Evolutionary conservation across 2,888 invertebrate species (phyloP).

Genomic region (Bedellia somnulentella): DNA sequence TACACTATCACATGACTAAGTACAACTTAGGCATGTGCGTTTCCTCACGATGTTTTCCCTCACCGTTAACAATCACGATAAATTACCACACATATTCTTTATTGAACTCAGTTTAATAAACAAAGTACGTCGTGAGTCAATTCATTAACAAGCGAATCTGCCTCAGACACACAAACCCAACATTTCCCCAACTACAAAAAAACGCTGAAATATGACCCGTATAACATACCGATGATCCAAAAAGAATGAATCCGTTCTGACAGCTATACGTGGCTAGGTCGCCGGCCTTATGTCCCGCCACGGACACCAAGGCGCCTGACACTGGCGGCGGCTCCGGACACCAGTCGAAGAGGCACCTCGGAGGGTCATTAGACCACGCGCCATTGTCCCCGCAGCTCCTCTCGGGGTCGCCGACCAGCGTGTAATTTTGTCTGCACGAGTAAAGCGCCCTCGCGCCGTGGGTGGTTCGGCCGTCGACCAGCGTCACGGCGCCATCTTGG

Average conservation of each 20-base stretch:
- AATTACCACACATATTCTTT: no score
- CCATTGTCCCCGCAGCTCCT: constrained; percentile 75
- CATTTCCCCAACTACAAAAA: no score
- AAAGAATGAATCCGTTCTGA: constrained; percentile 80
- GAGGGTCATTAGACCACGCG: constrained; percentile 75
- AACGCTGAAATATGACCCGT: no score
- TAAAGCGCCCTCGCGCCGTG: constrained; percentile 77
- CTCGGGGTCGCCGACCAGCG: constrained; percentile 73
- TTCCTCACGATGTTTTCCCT: no score
- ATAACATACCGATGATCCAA: constrained; percentile 78
- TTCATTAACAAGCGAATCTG: no score
- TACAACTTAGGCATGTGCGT: no score
- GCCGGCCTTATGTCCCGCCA: constrained; percentile 75
- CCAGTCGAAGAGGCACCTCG: constrained; percentile 85
- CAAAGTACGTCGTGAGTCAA: no score
- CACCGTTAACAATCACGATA: no score
- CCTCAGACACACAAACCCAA: no score
- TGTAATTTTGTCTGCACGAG: constrained; percentile 82
- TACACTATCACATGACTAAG: no score
- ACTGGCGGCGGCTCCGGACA: constrained; percentile 82
- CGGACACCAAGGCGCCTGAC: constrained; percentile 71
- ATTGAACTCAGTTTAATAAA: no score
- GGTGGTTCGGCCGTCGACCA: constrained; percentile 74
- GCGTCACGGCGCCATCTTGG: constrained; percentile 70
- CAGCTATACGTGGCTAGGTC: constrained; percentile 81